Base-by-base conservation (phyloP, 2,113 vertebrate species). In the Campylorhamphus procurvoides region DNA sequence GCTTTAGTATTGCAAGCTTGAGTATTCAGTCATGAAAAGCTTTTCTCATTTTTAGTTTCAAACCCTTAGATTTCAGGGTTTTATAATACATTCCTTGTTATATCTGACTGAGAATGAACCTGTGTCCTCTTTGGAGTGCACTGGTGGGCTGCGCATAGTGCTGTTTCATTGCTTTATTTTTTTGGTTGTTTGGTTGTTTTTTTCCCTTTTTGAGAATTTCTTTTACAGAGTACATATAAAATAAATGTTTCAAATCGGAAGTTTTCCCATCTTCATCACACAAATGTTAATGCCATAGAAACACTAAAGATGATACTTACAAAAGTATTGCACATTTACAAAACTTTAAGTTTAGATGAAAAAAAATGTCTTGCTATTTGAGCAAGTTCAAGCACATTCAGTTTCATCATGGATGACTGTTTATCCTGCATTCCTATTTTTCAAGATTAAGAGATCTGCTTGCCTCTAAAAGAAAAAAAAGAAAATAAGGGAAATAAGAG, bases 401-500 rank as follows among this genome's bases (percentile, higher is more conserved):
- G 9, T 73, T 91, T 93, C 16, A 14, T 59, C 18, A 20, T 12
- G 28, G 9, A n/a, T 92, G 35, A 23, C n/a, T 68, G 16, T 15
- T 75, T 91, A 66, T 59, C 39, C 50, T 63, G 35, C 35, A 74
- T 50, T 91, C 20, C 1, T 39, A 7, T 50, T 85, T 89, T 88
- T 76, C 47, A 84, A 77, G 55, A n/a, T 69, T 62, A 73, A 82
- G 35, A 78, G 22, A 72, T 47, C 29, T 52, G 4, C 25, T 80
- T 84, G 15, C 46, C 42, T 74, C 63, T 77, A 83, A 91, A 94
- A 85, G 2, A 5, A 35, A 17, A 74, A 35, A 76, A 42, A 42
- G 40, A 42, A 92, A 89, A 67, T 69, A 44, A 71, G 17, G 85
- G 25, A 89, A 95, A 82, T 18, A 73, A 66, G 40, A 91, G 53